phyloP scores from a whole-genome alignment of 2,113 vertebrate species.

The Muntiacus reevesi region DNA sequence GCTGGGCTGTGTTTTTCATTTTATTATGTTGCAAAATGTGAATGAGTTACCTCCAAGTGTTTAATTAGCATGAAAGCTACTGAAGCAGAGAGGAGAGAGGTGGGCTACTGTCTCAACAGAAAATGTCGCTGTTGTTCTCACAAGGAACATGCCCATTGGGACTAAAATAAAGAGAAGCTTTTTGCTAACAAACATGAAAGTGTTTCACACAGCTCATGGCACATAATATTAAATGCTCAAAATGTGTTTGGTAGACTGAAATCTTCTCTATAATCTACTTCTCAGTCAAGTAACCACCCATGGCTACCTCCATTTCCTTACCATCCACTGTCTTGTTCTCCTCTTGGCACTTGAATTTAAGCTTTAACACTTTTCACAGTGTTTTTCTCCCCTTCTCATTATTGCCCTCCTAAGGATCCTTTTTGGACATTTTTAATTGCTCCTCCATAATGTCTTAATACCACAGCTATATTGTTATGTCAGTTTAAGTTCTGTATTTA shows the following conservation, averaged over 20 bases:
- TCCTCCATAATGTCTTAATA: not conserved
- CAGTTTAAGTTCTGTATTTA: not conserved
- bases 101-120: not conserved
- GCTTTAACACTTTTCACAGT: not conserved
- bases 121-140: not conserved
- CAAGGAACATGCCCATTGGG: not conserved
- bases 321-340: not conserved
- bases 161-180: not conserved
- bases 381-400: not conserved
- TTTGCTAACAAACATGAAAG: not conserved
- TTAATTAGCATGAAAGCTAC: slow-evolving; percentile 47
- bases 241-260: not conserved
- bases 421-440: not conserved
- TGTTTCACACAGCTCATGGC: not conserved
- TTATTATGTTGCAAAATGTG: slow-evolving; percentile 55
- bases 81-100: not conserved
- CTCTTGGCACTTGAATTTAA: not conserved
- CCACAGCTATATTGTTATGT: not conserved
- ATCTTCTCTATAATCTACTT: not conserved
- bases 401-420: not conserved
- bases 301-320: not conserved
- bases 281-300: not conserved
- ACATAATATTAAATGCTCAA: not conserved
- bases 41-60: slow-evolving; percentile 2
- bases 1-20: slow-evolving; percentile 32